These are phyloP conservation scores for Hephaestus fuliginosus DNA, from an alignment of 2,797 vertebrate species.

Conservation along the genomic window DNA sequence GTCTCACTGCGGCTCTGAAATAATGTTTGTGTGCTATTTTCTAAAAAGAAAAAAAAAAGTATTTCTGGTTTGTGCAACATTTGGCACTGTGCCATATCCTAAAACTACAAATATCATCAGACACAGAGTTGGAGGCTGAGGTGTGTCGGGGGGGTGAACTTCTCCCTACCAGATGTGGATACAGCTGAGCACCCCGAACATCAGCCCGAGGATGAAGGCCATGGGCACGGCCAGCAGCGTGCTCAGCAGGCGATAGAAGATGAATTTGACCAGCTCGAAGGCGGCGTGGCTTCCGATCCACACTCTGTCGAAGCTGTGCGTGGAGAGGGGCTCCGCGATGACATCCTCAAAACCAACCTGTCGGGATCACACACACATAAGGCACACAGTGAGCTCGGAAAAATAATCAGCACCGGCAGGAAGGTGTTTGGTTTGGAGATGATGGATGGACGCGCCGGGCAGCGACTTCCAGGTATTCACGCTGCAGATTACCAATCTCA, in stretches of 20 bases:
- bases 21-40: background rate
- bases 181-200: slow-evolving; percentile 92
- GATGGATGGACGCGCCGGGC: slow-evolving; percentile 49
- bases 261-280: slow-evolving; percentile 92
- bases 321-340: slow-evolving; percentile 91
- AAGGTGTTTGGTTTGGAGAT: background rate
- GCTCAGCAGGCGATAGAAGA: slow-evolving; percentile 91
- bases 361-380: slow-evolving; percentile 11
- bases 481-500: background rate
- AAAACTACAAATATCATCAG: background rate
- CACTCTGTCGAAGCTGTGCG: slow-evolving; percentile 93
- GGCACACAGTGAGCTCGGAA: background rate
- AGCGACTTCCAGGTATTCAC: slow-evolving; percentile 67
- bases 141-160: background rate
- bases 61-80: background rate
- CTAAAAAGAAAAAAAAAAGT: background rate
- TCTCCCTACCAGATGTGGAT: slow-evolving; percentile 94
- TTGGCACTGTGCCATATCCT: background rate
- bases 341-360: slow-evolving; percentile 95
- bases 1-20: background rate
- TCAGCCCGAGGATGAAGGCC: slow-evolving; percentile 89
- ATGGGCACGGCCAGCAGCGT: slow-evolving; percentile 92
- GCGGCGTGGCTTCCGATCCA: slow-evolving; percentile 96
- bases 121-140: slow-evolving; percentile 18
- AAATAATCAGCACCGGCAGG: background rate